Evolutionary conservation across 2,113 vertebrate genomes (phyloP), one percentile per base, ranked within the genome.

Genomic region (Galbula dea): DNA sequence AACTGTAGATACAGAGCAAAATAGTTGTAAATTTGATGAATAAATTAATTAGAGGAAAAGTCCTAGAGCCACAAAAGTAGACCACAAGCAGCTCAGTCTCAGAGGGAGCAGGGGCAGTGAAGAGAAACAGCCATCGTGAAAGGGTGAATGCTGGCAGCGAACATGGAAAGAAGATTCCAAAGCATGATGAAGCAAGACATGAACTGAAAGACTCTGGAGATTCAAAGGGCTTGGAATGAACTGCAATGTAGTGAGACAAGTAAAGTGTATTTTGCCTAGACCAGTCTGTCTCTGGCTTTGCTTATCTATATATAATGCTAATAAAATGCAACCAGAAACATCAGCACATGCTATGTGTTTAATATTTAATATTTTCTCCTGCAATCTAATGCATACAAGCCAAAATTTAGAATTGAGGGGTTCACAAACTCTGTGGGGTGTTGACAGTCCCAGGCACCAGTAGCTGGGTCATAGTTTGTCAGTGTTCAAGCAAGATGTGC

Each of bases 121-220:
- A 39, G n/a, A 63, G 15, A 63, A 71, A 34, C 48, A 59, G 3
- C 7, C 7, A 4, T 9, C 0, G 0, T 11, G 2, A 17, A 32
- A 54, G 4, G 10, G 10, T 41, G 9, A 73, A 23, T 19, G 39
- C 18, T 65, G 18, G 63, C 20, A 68, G 11, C 1, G 6, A 75
- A 51, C 12, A 19, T 1, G 3, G 39, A 30, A 75, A 65, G 23
- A 83, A 3, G 45, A 11, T 3, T 61, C n/a, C 23, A 48, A 8
- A 15, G 2, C 41, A 41, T 26, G 15, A 24, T 45, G 27, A 37
- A 81, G 14, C 17, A 86, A 83, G 34, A 59, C 16, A 21, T 43
- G 21, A 85, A 57, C 9, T 75, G 23, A 51, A 91, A 81, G 32
- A 37, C 20, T 49, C 16, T 18, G 11, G 12, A 21, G 46, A 27